Conservation (phyloP, 2,888 invertebrate genomes). For the Molanna angustata region DNA sequence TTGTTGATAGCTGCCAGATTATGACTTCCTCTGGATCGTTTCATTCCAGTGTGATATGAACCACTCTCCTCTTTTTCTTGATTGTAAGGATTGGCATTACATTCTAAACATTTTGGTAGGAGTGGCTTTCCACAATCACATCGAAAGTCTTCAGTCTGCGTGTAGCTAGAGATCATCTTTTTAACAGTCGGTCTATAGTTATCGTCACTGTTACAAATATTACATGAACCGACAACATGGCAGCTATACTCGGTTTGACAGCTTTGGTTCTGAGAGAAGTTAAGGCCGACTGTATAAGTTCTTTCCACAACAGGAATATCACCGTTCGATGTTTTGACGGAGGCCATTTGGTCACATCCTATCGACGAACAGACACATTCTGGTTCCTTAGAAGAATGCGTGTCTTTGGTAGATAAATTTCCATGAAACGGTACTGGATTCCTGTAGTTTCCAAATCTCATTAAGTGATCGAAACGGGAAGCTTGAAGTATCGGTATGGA, state of each 20-base stretch:
- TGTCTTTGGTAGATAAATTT: constrained; percentile 38
- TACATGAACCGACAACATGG: background rate
- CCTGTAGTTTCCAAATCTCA: constrained; percentile 37
- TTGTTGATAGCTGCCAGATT: constrained; percentile 46
- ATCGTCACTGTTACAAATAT: constrained; percentile 36
- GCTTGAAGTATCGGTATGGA: constrained; percentile 54
- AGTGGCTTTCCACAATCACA: constrained; percentile 42
- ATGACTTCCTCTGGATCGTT: constrained; percentile 47
- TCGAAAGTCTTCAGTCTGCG: constrained; percentile 47
- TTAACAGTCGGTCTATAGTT: constrained; percentile 37
- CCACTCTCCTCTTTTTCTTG: constrained; percentile 1
- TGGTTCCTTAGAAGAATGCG: constrained; percentile 18
- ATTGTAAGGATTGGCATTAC: background rate
- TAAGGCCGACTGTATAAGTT: constrained; percentile 6
- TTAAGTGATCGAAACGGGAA: constrained; percentile 46
- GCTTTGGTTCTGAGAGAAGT: constrained; percentile 34
- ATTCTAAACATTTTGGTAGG: constrained; percentile 26
- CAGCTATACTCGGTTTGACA: constrained; percentile 9
- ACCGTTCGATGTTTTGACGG: constrained; percentile 30
- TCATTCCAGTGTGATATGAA: constrained; percentile 39
- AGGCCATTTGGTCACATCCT: constrained; percentile 26
- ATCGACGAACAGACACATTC: constrained; percentile 19
- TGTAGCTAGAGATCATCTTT: constrained; percentile 35
- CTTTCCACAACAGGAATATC: constrained; percentile 36
- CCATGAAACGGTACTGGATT: constrained; percentile 47